These are phyloP conservation scores for Steinernema scapterisci DNA, from an alignment of 2,888 invertebrate species.

Conservation along the genomic window DNA sequence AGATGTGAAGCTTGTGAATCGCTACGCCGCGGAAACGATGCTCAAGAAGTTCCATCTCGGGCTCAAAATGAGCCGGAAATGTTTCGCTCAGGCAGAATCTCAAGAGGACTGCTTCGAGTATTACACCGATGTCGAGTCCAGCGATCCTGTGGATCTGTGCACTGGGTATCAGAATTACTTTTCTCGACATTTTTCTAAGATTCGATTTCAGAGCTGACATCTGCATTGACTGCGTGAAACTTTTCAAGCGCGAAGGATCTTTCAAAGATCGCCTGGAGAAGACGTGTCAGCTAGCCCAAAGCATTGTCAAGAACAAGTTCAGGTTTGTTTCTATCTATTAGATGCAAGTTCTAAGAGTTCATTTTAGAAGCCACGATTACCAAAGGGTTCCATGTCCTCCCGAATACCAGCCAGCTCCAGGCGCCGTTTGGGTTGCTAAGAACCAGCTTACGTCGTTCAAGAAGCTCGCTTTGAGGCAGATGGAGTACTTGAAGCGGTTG, in stretches of 20 bases:
- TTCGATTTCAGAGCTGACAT: conserved; percentile 53
- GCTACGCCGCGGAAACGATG: conserved; percentile 46
- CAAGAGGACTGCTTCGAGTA: conserved; percentile 1
- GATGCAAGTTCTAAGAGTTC: not conserved
- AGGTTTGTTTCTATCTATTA: not conserved
- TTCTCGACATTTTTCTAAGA: no score
- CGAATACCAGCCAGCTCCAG: conserved; percentile 8
- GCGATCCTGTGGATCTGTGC: not conserved
- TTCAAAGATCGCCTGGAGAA: conserved; percentile 48
- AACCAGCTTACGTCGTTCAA: conserved; percentile 42
- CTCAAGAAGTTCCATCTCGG: conserved; percentile 48
- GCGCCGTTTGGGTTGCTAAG: conserved; percentile 38
- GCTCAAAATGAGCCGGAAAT: conserved; percentile 32
- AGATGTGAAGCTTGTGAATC: conserved; percentile 58
- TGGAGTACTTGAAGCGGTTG: conserved; percentile 36
- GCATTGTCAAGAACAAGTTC: conserved; percentile 6
- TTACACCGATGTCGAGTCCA: not conserved
- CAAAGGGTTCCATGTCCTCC: not conserved
- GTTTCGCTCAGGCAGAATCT: conserved; percentile 28
- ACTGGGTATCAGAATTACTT: no score
- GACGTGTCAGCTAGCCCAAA: not conserved
- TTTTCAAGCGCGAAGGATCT: conserved; percentile 48
- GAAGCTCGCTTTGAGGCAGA: conserved; percentile 42
- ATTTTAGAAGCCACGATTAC: conserved; percentile 2
- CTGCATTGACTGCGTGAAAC: conserved; percentile 53